These are phyloP conservation scores for Loriculus beryllinus DNA, from an alignment of 2,797 vertebrate genomes.

Conservation along the genomic window DNA sequence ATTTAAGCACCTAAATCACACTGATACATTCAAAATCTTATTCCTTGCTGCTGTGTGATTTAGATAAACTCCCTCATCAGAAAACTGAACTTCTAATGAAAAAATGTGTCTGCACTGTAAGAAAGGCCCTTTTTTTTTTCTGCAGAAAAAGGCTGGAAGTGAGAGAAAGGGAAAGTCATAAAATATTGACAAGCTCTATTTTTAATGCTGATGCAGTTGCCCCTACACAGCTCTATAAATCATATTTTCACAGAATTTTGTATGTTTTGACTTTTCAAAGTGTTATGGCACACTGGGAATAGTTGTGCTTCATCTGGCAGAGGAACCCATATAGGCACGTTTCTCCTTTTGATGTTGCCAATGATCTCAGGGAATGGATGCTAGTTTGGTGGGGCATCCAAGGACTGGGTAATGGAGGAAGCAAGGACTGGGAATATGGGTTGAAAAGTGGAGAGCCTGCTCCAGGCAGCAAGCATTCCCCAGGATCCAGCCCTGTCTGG, in stretches of 20 bases:
- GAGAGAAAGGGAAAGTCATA: background rate
- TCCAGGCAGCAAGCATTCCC: background rate
- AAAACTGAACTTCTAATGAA: background rate
- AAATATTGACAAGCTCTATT: background rate
- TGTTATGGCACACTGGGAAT: background rate
- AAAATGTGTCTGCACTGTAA: background rate
- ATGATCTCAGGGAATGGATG: fast-evolving
- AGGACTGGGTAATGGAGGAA: background rate
- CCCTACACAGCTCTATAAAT: background rate
- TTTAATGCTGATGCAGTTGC: background rate
- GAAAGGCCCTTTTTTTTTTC: background rate
- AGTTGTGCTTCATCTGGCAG: background rate
- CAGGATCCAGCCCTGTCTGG: fast-evolving
- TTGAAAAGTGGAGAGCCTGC: background rate
- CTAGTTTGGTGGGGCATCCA: background rate
- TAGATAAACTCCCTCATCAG: background rate
- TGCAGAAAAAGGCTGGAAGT: background rate
- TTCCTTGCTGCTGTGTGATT: background rate
- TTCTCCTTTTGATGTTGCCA: background rate
- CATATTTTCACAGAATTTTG: background rate
- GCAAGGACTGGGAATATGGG: background rate
- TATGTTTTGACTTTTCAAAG: background rate
- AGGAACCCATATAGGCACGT: fast-evolving
- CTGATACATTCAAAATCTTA: background rate
- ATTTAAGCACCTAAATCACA: background rate